Conservation (phyloP, 2,113 vertebrate genomes). For the Microtus montanus region DNA sequence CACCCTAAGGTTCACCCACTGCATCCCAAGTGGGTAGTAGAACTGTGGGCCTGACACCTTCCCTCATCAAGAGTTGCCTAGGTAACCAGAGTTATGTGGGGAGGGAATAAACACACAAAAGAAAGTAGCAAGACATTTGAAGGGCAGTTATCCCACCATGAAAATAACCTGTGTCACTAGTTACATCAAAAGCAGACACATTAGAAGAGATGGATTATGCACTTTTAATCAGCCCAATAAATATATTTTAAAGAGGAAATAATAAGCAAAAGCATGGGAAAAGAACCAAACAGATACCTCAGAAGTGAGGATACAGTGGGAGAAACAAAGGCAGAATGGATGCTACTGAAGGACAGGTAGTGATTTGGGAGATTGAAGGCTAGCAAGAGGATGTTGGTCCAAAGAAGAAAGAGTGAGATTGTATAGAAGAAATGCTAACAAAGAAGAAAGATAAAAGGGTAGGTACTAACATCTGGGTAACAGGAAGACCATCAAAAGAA, state of each 20-base stretch:
- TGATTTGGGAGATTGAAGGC: neutral
- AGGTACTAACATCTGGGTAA: neutral
- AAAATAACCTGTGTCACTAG: neutral
- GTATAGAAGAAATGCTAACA: neutral
- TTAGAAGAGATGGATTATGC: neutral
- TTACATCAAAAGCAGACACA: slow-evolving; percentile 35
- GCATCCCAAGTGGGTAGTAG: neutral
- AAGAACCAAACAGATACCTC: neutral
- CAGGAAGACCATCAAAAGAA: neutral
- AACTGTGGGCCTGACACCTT: neutral
- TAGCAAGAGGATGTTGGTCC: neutral
- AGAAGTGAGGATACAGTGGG: neutral
- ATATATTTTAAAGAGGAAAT: slow-evolving; percentile 4
- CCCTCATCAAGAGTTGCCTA: neutral
- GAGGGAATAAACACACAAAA: neutral
- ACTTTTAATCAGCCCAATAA: neutral
- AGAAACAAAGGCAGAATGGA: slow-evolving; percentile 16
- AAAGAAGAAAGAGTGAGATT: neutral
- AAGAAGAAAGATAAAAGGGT: neutral
- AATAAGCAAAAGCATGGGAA: slow-evolving; percentile 10
- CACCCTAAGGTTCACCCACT: neutral
- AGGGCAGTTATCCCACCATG: neutral
- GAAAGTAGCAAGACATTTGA: neutral
- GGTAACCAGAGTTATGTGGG: neutral
- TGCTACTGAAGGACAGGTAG: neutral